Percentiles rank a stretch among this genome's conserved stretches.
Conservation (phyloP, 2,113 vertebrate genomes). For the Aviceda subcristata region DNA sequence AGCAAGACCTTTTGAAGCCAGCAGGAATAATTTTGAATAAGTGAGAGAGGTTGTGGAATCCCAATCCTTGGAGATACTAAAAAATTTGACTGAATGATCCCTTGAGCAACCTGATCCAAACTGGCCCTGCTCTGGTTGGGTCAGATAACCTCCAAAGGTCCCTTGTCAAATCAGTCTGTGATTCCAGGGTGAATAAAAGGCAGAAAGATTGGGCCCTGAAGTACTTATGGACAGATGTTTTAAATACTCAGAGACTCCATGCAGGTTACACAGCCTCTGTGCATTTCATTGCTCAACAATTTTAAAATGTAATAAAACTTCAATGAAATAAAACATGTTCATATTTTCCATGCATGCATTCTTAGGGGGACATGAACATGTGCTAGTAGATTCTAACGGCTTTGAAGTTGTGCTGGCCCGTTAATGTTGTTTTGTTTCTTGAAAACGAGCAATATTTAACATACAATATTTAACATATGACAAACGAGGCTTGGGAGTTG, state of each 20-base stretch:
- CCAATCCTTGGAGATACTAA: not conserved
- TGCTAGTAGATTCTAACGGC: not conserved
- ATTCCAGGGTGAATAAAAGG: not conserved
- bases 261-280: not conserved
- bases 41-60: not conserved
- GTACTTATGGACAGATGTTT: not conserved
- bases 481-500: not conserved
- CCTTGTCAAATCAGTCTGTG: not conserved
- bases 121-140: not conserved
- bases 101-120: not conserved
- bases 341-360: not conserved
- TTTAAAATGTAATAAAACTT: not conserved
- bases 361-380: not conserved
- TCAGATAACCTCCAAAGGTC: not conserved
- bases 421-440: not conserved
- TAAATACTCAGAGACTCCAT: not conserved
- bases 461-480: not conserved
- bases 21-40: not conserved
- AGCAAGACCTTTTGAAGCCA: not conserved
- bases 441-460: not conserved
- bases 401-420: not conserved
- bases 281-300: not conserved
- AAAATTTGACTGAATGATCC: not conserved
- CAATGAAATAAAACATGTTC: not conserved
- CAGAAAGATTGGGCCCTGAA: not conserved